Percentiles rank a stretch among this genome's conserved stretches.
These are phyloP conservation scores for Dasyornis broadbenti DNA, from an alignment of 2,113 vertebrate species.

Conservation along the genomic window DNA sequence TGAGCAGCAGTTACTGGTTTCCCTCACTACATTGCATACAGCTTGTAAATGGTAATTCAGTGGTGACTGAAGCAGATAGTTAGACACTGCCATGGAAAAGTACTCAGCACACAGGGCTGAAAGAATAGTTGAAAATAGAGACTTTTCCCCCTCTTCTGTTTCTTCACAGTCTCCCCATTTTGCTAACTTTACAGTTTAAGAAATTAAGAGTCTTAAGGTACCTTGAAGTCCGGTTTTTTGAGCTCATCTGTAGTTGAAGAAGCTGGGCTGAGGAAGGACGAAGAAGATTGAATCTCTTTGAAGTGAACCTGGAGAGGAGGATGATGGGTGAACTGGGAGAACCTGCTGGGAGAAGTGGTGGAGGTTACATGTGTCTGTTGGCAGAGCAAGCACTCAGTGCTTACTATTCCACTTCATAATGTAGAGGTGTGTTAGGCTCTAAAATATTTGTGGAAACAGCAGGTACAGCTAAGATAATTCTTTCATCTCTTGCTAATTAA, in stretches of 20 bases:
- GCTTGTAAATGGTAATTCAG: background rate
- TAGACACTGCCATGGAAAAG: background rate
- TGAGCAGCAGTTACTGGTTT: background rate
- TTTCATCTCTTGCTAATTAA: background rate
- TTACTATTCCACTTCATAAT: background rate
- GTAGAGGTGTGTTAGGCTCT: background rate
- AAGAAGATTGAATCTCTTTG: background rate
- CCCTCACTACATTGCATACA: rapidly evolving
- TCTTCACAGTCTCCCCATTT: background rate
- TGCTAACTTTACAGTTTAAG: background rate
- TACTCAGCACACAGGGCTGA: background rate
- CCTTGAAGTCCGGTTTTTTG: background rate
- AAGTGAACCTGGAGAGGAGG: background rate
- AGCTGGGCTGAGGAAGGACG: background rate
- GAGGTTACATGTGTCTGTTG: background rate
- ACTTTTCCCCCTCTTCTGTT: background rate
- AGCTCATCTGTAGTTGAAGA: background rate
- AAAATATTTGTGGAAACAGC: background rate
- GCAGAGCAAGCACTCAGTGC: background rate
- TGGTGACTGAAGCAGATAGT: background rate
- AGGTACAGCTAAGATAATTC: background rate
- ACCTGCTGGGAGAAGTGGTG: background rate
- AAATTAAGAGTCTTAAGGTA: background rate
- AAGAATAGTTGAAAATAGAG: background rate
- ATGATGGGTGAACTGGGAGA: background rate